phyloP scores from a whole-genome alignment of 2,797 vertebrate species.

The Pagetopsis macropterus region DNA sequence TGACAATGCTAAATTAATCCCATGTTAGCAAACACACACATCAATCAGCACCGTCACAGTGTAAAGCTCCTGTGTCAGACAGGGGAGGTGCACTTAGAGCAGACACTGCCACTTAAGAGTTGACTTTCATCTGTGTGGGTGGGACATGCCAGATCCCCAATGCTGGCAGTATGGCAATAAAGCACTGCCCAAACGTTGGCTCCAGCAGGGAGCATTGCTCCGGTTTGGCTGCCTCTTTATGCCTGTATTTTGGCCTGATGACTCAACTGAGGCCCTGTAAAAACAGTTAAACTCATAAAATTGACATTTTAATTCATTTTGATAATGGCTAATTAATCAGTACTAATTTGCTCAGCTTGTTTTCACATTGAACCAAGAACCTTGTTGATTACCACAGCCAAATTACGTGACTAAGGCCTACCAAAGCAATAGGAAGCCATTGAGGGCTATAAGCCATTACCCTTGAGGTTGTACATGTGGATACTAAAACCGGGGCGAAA shows the following conservation, averaged over 20 bases:
- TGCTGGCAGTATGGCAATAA: conserved; percentile 47
- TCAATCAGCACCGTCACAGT: conserved; percentile 36
- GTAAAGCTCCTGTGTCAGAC: conserved; percentile 62
- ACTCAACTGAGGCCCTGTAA: conserved; percentile 57
- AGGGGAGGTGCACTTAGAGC: conserved; percentile 66
- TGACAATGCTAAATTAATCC: conserved; percentile 66
- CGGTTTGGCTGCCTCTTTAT: conserved; percentile 51
- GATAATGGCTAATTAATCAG: conserved; percentile 59
- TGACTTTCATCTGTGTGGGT: conserved; percentile 81
- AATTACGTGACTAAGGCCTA: conserved; percentile 19
- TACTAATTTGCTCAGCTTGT: conserved; percentile 55
- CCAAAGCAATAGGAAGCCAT: conserved; percentile 21
- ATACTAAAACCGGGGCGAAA: neutral
- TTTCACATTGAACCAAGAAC: conserved; percentile 44
- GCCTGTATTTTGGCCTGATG: conserved; percentile 57
- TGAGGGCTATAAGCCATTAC: neutral
- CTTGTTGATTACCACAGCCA: conserved; percentile 26
- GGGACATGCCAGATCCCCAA: conserved; percentile 71
- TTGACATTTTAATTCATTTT: conserved; percentile 54
- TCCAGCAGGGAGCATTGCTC: conserved; percentile 37
- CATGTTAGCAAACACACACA: conserved; percentile 64
- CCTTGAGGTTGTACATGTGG: neutral
- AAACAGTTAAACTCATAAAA: conserved; percentile 57
- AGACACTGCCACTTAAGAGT: conserved; percentile 74
- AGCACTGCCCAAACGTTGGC: conserved; percentile 56